phyloP scores from a whole-genome alignment of 2,797 vertebrate species.

The Passerculus sandwichensis region DNA sequence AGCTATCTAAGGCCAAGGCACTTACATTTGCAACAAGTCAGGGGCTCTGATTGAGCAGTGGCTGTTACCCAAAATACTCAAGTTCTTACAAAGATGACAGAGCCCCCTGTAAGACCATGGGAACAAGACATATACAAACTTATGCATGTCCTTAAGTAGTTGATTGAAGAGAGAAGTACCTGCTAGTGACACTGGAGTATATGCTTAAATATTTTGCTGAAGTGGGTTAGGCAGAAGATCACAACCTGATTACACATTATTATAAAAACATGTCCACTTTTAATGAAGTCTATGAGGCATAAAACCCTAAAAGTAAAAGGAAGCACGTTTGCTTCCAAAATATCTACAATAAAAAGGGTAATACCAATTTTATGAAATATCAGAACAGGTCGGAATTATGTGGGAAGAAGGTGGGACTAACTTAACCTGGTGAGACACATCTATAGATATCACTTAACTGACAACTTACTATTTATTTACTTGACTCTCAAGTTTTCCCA shows the following conservation, averaged over 20 bases:
- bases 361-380: neutral
- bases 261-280: neutral
- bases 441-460: neutral
- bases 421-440: neutral
- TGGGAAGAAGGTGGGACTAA: constrained; percentile 28
- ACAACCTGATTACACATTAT: neutral
- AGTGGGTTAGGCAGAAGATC: neutral
- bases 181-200: neutral
- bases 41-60: neutral
- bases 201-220: neutral
- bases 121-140: neutral
- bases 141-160: accelerated
- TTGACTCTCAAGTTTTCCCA: neutral
- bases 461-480: neutral
- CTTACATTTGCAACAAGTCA: neutral
- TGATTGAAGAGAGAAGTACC: neutral
- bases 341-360: neutral
- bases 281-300: neutral
- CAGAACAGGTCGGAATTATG: constrained; percentile 27
- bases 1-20: neutral
- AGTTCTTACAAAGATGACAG: neutral
- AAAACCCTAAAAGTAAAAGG: constrained; percentile 27
- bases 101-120: neutral
- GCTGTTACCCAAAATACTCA: neutral
- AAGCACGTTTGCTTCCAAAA: constrained; percentile 30